phyloP scores from a whole-genome alignment of 2,888 invertebrate species.

The Conistra vaccinii region DNA sequence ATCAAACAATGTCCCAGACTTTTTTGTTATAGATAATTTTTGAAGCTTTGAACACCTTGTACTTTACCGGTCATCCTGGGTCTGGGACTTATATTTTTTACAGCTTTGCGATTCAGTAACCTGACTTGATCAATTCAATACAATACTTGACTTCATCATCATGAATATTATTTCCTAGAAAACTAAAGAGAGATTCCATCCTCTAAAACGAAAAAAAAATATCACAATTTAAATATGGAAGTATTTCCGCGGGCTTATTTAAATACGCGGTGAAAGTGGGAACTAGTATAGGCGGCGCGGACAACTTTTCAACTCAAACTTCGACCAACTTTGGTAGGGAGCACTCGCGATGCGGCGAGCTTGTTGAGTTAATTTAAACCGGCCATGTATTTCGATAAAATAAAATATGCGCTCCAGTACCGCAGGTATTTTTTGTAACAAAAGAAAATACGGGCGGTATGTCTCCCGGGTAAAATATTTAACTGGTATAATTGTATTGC shows the following conservation, averaged over 20 bases:
- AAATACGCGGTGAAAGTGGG: constrained; percentile 23
- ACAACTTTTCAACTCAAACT: constrained; percentile 59
- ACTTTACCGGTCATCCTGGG: no score
- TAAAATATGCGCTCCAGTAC: not conserved
- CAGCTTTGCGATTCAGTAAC: not conserved
- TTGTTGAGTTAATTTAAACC: constrained; percentile 35
- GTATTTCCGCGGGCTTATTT: constrained; percentile 34
- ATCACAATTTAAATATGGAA: constrained; percentile 12
- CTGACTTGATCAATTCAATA: not conserved
- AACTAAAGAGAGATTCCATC: not conserved
- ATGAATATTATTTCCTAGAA: constrained; percentile 9
- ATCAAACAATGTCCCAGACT: not conserved
- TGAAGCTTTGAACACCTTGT: not conserved
- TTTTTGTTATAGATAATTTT: not conserved
- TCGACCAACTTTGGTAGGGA: constrained; percentile 37
- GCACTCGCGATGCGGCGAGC: constrained; percentile 27
- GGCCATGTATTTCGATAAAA: constrained; percentile 12
- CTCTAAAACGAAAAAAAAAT: not conserved
- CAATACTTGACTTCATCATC: not conserved
- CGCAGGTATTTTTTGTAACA: not conserved
- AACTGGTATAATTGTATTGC: not conserved
- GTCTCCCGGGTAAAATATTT: not conserved
- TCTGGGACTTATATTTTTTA: not conserved
- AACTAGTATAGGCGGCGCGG: constrained; percentile 22
- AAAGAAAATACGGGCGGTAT: no score